Base-by-base conservation (phyloP, 2,113 vertebrate genomes). In the Bubo scandiacus region DNA sequence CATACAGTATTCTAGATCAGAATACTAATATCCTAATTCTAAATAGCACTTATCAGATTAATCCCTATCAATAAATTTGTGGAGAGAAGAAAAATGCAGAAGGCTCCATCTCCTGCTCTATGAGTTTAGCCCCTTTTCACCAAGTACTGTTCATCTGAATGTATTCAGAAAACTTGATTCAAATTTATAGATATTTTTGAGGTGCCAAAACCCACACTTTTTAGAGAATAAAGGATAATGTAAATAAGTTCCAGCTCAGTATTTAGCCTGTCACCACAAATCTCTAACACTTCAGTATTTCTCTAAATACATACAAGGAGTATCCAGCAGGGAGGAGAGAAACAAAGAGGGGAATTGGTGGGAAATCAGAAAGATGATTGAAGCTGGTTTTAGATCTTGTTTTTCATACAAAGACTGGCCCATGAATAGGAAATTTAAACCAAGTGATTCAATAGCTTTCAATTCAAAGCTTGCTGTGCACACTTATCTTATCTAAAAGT, bases 401-500 rank as follows among this genome's bases (percentile, higher is more conserved):
- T 86, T 87, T 92, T 83, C 1, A 1, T 54, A 88, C 67, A 95
- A 96, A 94, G 61, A 43, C 61, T 81, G 13, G 66, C 12, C 55
- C n/a, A 30, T 71, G 81, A 91, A 95, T 85, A 95, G 86, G 90
- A 94, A 91, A 96, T 62, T 92, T 81, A 94, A 96, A 88, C 90
- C 92, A 54, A 85, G 86, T 0, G 1, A 87, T 89, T 92, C 49
- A 79, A 66, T 85, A 82, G 78, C 20, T 89, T 19, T 96, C 27
- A 58, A 92, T 94, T 93, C 77, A 92, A 85, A 92, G 61, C 45
- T 82, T 91, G 34, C 36, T 93, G 36, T 81, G 58, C n/a, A 62
- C 27, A 34, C 63, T 79, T 85, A 59, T 38, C 85, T 78, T 63
- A 94, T 92, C 96, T 94, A 40, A 82, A 94, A 95, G 42, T 52